Evolutionary conservation across 2,113 vertebrate genomes (phyloP), one percentile per base, ranked within the genome.

Genomic region (Phaetusa simplex): DNA sequence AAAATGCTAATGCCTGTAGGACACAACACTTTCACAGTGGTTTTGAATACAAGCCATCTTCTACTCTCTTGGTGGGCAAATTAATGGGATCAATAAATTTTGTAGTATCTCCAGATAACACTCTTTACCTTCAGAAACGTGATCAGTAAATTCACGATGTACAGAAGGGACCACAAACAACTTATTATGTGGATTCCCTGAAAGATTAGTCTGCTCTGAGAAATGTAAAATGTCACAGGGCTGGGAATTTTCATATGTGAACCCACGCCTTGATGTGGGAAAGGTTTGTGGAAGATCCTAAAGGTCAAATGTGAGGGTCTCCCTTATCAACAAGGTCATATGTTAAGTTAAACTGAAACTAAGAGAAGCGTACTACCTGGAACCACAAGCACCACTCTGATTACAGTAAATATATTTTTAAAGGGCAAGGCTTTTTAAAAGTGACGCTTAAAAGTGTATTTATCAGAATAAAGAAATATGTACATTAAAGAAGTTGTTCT

Each of bases 71-170:
- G 65, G 66, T 84, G 86, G 85, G 80, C 70, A 96, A 91, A 95
- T 88, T 97, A 96, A 95, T 64, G 93, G 71, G 70, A 98, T 96
- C 97, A 96, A 97, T 97, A 97, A 73, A 84, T 95, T 94, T 79
- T 87, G 82, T 8, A 58, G 82, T 56, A 96, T 89, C n/a, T 71
- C 55, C 56, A 88, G 13, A 34, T 72, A 96, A 93, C 70, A 84
- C 88, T 95, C 91, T 90, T 87, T 85, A 85, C 78, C 86, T 92
- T 92, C 73, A 59, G 86, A 52, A 86, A 85, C 23, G 7, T 38
- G 84, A 97, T 92, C 96, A 94, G 90, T 96, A 96, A 97, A 96
- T 67, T 80, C 4, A 78, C 12, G 18, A 78, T 36, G 90, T 66
- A 67, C 77, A 89, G 93, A 58, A 92, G 73, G 86, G 86, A 92